Evolutionary conservation across 2,113 vertebrate genomes (phyloP).

Genomic region (Cyphomyrus plagiostoma): DNA sequence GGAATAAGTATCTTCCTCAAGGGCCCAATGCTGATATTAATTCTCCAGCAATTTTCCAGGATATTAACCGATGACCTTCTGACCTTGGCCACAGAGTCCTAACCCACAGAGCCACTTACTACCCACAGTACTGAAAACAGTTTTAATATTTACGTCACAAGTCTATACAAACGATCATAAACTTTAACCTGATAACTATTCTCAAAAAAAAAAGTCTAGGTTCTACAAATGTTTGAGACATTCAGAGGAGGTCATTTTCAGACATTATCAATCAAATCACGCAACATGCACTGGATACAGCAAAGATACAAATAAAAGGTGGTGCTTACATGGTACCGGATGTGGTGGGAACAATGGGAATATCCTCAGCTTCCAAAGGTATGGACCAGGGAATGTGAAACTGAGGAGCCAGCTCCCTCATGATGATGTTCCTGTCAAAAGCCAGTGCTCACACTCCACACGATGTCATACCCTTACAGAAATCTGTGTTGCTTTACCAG

Average conservation of each 20-base stretch:
- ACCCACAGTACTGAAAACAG: background rate
- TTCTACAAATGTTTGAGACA: background rate
- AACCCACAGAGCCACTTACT: background rate
- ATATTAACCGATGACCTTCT: background rate
- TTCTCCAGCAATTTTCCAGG: background rate
- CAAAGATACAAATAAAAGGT: background rate
- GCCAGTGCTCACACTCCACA: background rate
- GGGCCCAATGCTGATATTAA: background rate
- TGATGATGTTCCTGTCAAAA: slow-evolving; percentile 72
- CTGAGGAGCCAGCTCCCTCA: slow-evolving; percentile 82
- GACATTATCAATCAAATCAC: background rate
- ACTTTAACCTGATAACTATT: background rate
- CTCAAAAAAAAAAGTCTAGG: background rate
- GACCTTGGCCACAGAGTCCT: background rate
- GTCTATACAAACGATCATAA: background rate
- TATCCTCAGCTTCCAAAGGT: slow-evolving; percentile 83
- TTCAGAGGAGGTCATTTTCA: background rate
- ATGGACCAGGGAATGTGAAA: slow-evolving; percentile 88
- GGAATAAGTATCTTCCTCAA: background rate
- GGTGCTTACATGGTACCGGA: slow-evolving; percentile 79
- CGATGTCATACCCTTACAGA: background rate
- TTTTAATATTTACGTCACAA: background rate
- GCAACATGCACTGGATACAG: background rate
- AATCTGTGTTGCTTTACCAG: background rate
- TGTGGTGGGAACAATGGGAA: slow-evolving; percentile 85